A percentile compares a stretch with the other conserved stretches of the same genome.
These are phyloP conservation scores for Ptilodon capucinus DNA, from an alignment of 2,888 invertebrate genomes.

Conservation along the genomic window DNA sequence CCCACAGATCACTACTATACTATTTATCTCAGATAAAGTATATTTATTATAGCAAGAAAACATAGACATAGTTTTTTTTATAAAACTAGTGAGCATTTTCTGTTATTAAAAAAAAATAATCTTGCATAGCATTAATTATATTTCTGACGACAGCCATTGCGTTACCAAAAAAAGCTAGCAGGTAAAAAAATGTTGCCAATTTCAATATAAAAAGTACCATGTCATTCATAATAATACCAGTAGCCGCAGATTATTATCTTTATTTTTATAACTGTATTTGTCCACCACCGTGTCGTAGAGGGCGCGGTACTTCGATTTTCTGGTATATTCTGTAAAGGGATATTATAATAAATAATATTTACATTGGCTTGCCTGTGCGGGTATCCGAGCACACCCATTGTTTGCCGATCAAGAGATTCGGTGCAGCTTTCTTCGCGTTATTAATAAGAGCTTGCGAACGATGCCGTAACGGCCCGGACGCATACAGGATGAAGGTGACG, in stretches of 20 bases:
- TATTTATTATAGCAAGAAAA: too few relatives aligned
- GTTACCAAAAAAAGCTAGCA: neutral
- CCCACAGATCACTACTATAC: too few relatives aligned
- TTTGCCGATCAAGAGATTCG: slow-evolving; percentile 74
- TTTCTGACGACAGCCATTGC: too few relatives aligned
- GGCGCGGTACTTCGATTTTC: slow-evolving; percentile 16
- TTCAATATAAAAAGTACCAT: neutral
- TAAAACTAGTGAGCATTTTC: too few relatives aligned
- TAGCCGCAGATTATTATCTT: neutral
- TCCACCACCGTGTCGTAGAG: neutral
- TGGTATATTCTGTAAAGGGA: slow-evolving; percentile 38
- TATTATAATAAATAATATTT: slow-evolving; percentile 45
- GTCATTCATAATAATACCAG: neutral
- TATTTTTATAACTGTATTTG: neutral
- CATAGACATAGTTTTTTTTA: too few relatives aligned
- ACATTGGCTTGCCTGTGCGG: slow-evolving; percentile 44
- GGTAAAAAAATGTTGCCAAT: neutral
- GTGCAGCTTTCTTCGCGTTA: slow-evolving; percentile 75
- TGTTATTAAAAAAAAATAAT: too few relatives aligned
- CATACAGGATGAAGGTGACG: slow-evolving; percentile 49
- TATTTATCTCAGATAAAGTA: too few relatives aligned
- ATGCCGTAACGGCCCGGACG: slow-evolving; percentile 57
- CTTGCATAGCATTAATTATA: too few relatives aligned
- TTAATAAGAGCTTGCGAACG: slow-evolving; percentile 77
- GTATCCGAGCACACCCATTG: slow-evolving; percentile 65